phyloP scores from a whole-genome alignment of 1,140 invertebrate species.

The Panonychus citri region DNA sequence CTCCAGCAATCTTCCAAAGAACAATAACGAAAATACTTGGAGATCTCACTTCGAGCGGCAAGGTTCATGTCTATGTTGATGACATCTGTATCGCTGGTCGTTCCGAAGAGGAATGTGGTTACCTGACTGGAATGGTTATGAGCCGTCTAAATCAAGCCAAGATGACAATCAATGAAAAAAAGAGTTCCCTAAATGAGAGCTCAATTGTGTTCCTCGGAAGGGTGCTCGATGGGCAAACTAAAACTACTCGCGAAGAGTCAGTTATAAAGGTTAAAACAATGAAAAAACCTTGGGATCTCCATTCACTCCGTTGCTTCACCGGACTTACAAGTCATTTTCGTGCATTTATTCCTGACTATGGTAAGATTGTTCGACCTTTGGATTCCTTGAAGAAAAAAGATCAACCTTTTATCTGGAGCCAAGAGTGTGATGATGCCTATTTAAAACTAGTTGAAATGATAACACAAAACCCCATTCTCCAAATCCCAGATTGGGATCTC shows the following conservation, averaged over 20 bases:
- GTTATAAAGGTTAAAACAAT: neutral
- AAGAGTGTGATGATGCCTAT: neutral
- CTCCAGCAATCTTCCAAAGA: neutral
- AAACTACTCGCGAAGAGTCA: neutral
- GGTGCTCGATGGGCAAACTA: neutral
- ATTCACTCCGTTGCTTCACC: neutral
- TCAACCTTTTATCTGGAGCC: neutral
- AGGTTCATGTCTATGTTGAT: neutral
- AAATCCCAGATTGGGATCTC: neutral
- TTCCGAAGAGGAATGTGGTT: neutral
- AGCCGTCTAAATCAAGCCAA: neutral
- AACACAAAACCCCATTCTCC: neutral
- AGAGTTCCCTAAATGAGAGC: neutral
- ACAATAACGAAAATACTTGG: neutral
- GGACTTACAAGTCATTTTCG: slow-evolving; percentile 5
- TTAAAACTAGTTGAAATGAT: neutral
- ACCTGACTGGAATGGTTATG: neutral
- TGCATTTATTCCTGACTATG: slow-evolving; percentile 16
- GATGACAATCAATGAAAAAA: neutral
- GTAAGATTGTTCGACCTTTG: slow-evolving; percentile 14
- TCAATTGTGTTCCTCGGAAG: neutral
- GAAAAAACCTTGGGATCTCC: neutral
- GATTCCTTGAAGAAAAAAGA: neutral
- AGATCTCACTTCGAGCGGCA: neutral
- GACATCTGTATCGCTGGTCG: neutral